Base-by-base conservation (phyloP, 2,113 vertebrate genomes). In the Cromileptes altivelis region DNA sequence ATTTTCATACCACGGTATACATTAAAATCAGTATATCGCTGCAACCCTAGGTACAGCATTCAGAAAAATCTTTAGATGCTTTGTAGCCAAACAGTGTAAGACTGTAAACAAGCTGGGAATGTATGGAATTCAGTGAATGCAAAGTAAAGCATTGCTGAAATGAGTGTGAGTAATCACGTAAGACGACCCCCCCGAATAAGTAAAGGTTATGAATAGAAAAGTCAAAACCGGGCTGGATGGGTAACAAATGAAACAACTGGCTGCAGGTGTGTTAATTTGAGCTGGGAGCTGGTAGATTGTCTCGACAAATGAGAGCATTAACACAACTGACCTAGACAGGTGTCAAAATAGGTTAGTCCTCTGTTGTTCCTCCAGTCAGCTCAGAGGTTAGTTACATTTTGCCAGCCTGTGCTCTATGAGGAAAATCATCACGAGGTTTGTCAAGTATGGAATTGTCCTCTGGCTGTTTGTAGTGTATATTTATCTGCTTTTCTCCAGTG, bases 401-500 rank as follows among this genome's bases (percentile, higher is more conserved):
- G 3, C 33, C 10, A 52, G 25, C 79, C 42, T 70, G 18, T 33
- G n/a, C 53, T 71, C 63, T 33, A 21, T 11, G 30, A 78, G 56
- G 52, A 78, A 30, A 37, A 9, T 56, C 57, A 15, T 85, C 67
- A 49, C 71, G n/a, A 6, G n/a, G 6, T 73, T 67, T 69, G 42
- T 52, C 70, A n/a, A 7, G 65, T 14, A 1, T 74, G 45, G 57
- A 76, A 27, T 75, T 25, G 4, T 80, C 75, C 60, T 88, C 55
- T 69, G 27, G 67, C 50, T 82, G 72, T 81, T 81, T 75, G 40
- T 75, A 56, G 60, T 78, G 42, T 89, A 53, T 88, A 78, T 90
- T 90, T 89, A 85, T 85, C 71, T 73, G 42, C 45, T 82, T 90
- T 82, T 58, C 64, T 68, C 76, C 63, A 4, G 49, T 88, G 75